Conservation (phyloP, 1,140 invertebrate genomes). For the Drosophila prosaltans region DNA sequence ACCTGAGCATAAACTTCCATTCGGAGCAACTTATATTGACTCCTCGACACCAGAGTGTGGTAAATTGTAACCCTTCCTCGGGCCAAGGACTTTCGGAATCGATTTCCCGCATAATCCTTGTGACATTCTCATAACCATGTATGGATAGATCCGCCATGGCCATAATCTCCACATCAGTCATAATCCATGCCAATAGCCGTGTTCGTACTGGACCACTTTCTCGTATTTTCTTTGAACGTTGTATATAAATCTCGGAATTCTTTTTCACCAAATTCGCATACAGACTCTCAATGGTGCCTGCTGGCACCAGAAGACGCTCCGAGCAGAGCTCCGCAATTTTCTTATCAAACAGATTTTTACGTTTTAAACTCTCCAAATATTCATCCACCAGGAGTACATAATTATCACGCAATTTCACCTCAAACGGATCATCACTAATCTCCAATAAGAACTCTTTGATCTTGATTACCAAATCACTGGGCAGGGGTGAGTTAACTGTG, state of each 20-base stretch:
- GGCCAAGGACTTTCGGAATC: constrained; percentile 95
- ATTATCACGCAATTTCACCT: constrained; percentile 97
- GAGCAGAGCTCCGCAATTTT: constrained; percentile 89
- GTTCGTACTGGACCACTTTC: constrained; percentile 88
- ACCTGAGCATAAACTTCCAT: constrained; percentile 92
- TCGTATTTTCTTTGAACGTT: constrained; percentile 93
- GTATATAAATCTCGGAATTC: constrained; percentile 97
- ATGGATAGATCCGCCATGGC: constrained; percentile 93
- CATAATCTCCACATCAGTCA: constrained; percentile 91
- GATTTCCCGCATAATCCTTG: constrained; percentile 89
- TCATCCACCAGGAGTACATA: constrained; percentile 98
- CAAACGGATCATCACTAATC: constrained; percentile 98
- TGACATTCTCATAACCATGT: constrained; percentile 91
- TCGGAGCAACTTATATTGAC: constrained; percentile 91
- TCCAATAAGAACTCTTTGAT: constrained; percentile 93
- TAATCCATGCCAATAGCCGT: constrained; percentile 91
- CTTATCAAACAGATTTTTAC: constrained; percentile 94
- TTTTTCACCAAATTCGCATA: constrained; percentile 93
- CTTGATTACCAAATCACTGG: constrained; percentile 94
- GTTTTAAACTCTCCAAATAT: constrained; percentile 96
- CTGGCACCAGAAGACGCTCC: constrained; percentile 91
- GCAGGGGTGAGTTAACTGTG: constrained; percentile 87
- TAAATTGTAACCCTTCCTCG: constrained; percentile 94
- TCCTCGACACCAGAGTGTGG: constrained; percentile 95
- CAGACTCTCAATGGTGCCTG: constrained; percentile 92